Evolutionary conservation across 2,113 vertebrate species (phyloP), one percentile per base, ranked within the genome.

Genomic region (Amphiprion ocellaris): DNA sequence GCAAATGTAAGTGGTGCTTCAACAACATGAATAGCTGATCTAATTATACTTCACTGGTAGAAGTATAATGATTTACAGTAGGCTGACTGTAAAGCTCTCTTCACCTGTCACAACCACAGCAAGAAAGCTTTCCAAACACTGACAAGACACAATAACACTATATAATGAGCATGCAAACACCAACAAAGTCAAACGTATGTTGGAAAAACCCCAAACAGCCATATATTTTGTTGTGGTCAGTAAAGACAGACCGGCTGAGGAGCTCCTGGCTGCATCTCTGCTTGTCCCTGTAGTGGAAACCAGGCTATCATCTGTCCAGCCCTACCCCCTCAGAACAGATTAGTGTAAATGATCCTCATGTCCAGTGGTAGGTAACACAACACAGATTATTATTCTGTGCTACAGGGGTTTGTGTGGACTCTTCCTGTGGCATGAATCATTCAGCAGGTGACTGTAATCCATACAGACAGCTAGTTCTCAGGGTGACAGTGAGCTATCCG

Each of bases 351-450:
- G 90, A 93, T 92, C 89, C 88, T 79, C 85, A 77, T 65, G 74
- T 77, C 70, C 77, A 83, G 28, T 76, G 86, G 78, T 68, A 81
- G 87, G 92, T 93, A 95, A 95, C 90, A 89, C 88, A 92, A 95
- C 92, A 92, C 92, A 86, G 85, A 90, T 94, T 93, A 92, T 89
- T 92, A 89, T 92, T 92, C 71, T 91, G 80, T 87, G 90, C 89
- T 87, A 78, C 88, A 77, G 77, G 81, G 87, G 84, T 86, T 92
- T 82, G 87, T 91, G 87, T 87, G 88, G 87, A 68, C 89, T 87
- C 91, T 92, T 94, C 92, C 94, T 91, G 89, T 77, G 50, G 37
- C 84, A 93, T 95, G 76, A 94, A 94, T 94, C 83, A 89, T 95
- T 94, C 67, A 95, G 87, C 65, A 89, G 87, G 52, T 0, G 56